These are phyloP conservation scores for Peromyscus melanophrys DNA, from an alignment of 2,797 vertebrate genomes.

Conservation along the genomic window DNA sequence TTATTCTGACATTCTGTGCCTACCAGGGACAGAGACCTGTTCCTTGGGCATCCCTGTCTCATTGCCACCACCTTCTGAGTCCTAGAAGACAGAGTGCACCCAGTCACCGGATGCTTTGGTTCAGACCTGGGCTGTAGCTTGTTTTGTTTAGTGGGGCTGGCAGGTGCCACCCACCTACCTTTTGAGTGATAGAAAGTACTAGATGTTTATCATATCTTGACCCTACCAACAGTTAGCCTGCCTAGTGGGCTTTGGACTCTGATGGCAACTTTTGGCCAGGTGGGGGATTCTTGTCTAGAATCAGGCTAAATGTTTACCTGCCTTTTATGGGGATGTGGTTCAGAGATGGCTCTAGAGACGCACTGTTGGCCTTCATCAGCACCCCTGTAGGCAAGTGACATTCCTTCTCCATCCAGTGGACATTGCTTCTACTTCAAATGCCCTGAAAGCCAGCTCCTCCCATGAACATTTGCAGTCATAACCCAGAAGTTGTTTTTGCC, in stretches of 20 bases:
- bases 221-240: neutral
- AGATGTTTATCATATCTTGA: neutral
- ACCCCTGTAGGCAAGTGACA: accelerated
- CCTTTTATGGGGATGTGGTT: neutral
- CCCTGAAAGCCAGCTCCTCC: neutral
- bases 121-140: neutral
- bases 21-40: neutral
- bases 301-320: neutral
- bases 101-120: neutral
- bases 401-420: accelerated
- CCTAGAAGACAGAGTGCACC: neutral
- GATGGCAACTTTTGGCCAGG: neutral
- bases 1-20: neutral
- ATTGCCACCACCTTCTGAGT: neutral
- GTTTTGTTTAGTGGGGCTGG: neutral
- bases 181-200: neutral
- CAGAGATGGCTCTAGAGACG: neutral
- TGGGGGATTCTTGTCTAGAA: neutral
- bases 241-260: neutral
- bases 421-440: neutral
- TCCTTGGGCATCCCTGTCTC: neutral
- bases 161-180: neutral
- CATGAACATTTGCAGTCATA: neutral
- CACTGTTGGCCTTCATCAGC: neutral
- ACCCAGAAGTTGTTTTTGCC: neutral